These are phyloP conservation scores for Teleogryllus oceanicus DNA, from an alignment of 2,888 invertebrate genomes.

Conservation along the genomic window DNA sequence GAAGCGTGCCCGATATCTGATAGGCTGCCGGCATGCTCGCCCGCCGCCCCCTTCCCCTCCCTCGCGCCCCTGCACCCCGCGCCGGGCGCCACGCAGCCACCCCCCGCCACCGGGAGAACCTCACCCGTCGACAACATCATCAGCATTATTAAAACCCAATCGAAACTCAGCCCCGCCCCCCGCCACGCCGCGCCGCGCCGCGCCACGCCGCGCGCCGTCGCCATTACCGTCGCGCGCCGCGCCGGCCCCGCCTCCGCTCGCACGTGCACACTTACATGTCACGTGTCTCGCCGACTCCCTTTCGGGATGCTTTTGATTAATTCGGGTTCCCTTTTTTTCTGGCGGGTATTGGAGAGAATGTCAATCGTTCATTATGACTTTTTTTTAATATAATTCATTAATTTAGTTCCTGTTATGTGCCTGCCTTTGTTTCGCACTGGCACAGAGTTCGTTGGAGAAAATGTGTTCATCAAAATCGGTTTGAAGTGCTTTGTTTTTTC, in stretches of 20 bases:
- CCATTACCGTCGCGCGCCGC: not conserved
- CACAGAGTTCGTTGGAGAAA: too few relatives aligned
- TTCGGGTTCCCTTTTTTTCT: not conserved
- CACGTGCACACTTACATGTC: not conserved
- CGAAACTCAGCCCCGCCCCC: not conserved
- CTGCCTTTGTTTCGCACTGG: too few relatives aligned
- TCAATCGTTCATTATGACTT: not conserved
- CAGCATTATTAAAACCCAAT: conserved; percentile 24
- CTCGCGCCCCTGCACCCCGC: not conserved
- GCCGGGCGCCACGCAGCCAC: too few relatives aligned
- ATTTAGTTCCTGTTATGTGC: not conserved
- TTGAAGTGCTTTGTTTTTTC: too few relatives aligned
- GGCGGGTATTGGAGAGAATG: not conserved
- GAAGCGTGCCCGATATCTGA: conserved; percentile 18
- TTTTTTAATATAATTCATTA: not conserved
- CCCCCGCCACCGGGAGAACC: too few relatives aligned
- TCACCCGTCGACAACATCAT: too few relatives aligned
- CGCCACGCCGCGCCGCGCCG: not conserved
- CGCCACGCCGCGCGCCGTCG: not conserved
- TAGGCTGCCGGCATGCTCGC: not conserved
- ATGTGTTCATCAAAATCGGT: too few relatives aligned
- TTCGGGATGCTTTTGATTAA: not conserved
- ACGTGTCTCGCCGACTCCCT: not conserved
- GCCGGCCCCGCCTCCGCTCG: not conserved
- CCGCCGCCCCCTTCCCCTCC: not conserved